Base-by-base conservation (phyloP, 2,888 invertebrate species). In the Thymelicus lineola region DNA sequence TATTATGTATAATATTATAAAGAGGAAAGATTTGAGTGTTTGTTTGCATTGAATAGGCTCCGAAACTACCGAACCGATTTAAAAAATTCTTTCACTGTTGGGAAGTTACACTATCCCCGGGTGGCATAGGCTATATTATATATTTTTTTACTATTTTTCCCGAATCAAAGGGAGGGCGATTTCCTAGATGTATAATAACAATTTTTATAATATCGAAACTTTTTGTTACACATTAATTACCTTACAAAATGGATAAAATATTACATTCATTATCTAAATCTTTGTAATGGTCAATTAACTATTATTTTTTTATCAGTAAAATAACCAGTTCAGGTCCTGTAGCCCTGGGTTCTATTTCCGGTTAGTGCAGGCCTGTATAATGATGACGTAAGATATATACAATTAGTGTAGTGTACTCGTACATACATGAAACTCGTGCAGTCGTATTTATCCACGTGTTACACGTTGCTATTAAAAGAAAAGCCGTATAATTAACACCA, bases 151-250 rank as follows among this genome's bases (percentile, higher is more conserved):
- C n/a, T n/a, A n/a, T n/a, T n/a, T n/a, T n/a, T n/a, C n/a, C n/a
- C n/a, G n/a, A n/a, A n/a, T n/a, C n/a, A n/a, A n/a, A n/a, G n/a
- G n/a, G n/a, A n/a, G n/a, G n/a, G n/a, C n/a, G n/a, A n/a, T n/a
- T n/a, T n/a, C 17, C 3, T 28, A 20, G 3, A 2, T 20, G 50
- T 36, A 45, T 45, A 9, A 7, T 48, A 42, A n/a, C 12, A 28
- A 57, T 55, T 57, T 65, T 20, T 57, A 28, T 65, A 57, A 42
- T 20, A 14, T 64, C 17, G 20, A 50, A 38, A 38, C 63, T 36
- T 53, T 64, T 64, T 53, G n/a, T 42, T 15, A 62, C 15, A 12
- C 48, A 17, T 50, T 50, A 7, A 7, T 15, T 50, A 7, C 7
- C 9, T 12, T 42, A 10, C 10, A 42, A 42, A 9, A 42, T 42